Evolutionary conservation across 2,797 vertebrate genomes (phyloP).

Genomic region (Cottoperca gobio): DNA sequence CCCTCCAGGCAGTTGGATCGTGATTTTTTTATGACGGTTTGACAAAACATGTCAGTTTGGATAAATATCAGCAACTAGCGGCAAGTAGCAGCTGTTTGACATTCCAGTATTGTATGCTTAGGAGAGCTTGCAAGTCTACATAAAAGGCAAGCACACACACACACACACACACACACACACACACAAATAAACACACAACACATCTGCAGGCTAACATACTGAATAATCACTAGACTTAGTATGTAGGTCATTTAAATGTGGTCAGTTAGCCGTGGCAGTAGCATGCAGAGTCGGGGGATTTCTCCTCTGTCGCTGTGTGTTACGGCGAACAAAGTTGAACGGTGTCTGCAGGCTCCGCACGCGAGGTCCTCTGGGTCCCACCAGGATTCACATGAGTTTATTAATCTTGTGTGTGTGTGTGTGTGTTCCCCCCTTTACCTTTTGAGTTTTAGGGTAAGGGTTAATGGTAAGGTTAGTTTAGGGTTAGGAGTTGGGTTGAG

Average conservation of each 20-base stretch:
- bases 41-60: conserved; percentile 11
- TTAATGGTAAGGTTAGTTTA: neutral
- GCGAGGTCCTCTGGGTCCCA: conserved; percentile 43
- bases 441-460: neutral
- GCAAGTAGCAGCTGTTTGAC: conserved; percentile 7
- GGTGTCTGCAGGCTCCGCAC: conserved; percentile 55
- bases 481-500: neutral
- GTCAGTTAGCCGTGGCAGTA: conserved; percentile 35
- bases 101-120: neutral
- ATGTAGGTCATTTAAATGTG: conserved; percentile 69
- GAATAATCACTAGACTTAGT: conserved; percentile 62
- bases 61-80: conserved; percentile 13
- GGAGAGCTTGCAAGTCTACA: neutral
- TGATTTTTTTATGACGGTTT: conserved; percentile 1
- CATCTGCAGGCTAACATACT: conserved; percentile 55
- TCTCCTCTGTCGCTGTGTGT: conserved; percentile 46
- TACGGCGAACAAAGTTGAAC: conserved; percentile 27
- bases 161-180: neutral
- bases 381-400: conserved; percentile 12
- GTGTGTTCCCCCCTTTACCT: neutral
- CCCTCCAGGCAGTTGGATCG: neutral
- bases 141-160: neutral
- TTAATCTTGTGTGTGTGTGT: conserved; percentile 24
- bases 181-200: conserved; percentile 36
- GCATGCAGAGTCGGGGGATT: conserved; percentile 52